Evolutionary conservation across 2,797 vertebrate genomes (phyloP).

Genomic region (Falco novaeseelandiae): DNA sequence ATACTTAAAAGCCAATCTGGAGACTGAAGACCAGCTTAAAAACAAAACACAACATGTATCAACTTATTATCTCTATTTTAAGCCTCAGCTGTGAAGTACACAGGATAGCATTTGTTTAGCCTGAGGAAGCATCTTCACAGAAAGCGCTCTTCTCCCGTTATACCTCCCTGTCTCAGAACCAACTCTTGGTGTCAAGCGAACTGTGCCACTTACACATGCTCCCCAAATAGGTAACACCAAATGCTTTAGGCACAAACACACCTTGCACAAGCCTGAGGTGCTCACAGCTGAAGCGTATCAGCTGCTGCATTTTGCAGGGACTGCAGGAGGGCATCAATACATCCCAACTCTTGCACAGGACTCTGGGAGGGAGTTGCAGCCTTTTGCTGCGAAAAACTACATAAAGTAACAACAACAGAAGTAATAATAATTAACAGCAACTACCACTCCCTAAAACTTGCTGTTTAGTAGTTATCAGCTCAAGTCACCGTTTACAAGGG

Average conservation of each 20-base stretch:
- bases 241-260: not conserved
- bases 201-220: not conserved
- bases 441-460: not conserved
- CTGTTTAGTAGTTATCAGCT: not conserved
- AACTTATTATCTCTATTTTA: conserved; percentile 59
- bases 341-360: not conserved
- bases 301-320: not conserved
- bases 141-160: not conserved
- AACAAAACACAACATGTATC: conserved; percentile 46
- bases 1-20: conserved; percentile 60
- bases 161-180: not conserved
- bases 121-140: not conserved
- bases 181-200: not conserved
- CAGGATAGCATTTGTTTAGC: conserved; percentile 28
- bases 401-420: no score
- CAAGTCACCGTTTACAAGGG: not conserved
- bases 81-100: conserved; percentile 32
- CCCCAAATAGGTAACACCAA: not conserved
- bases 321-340: not conserved
- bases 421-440: not conserved
- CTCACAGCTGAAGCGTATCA: not conserved
- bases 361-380: not conserved
- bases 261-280: not conserved
- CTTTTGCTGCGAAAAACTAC: not conserved
- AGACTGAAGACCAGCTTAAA: conserved; percentile 53